Evolutionary conservation across 2,113 vertebrate genomes (phyloP).

Genomic region (Baryphthengus martii): DNA sequence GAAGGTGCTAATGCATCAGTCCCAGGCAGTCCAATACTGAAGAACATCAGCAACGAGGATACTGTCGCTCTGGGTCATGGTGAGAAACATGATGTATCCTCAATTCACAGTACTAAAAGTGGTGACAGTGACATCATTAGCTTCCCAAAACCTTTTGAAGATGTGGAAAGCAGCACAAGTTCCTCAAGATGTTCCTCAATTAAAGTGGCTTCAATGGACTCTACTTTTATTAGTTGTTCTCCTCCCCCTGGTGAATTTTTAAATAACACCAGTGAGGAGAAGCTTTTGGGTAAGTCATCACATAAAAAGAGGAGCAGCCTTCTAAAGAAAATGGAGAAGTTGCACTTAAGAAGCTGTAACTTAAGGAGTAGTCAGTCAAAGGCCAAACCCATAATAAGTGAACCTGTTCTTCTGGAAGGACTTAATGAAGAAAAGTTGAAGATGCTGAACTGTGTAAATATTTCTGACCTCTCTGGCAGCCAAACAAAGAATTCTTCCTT

Average conservation of each 20-base stretch:
- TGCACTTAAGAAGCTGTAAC: conserved; percentile 70
- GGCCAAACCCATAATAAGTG: conserved; percentile 56
- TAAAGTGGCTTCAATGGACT: conserved; percentile 60
- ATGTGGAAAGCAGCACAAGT: conserved; percentile 69
- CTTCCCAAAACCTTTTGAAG: conserved; percentile 52
- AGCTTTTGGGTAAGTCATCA: conserved; percentile 69
- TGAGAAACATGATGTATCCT: conserved; percentile 75
- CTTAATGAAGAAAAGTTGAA: conserved; percentile 70
- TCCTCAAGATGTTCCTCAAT: conserved; percentile 76
- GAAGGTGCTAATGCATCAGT: neutral
- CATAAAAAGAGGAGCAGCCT: conserved; percentile 77
- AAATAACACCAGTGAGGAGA: conserved; percentile 48
- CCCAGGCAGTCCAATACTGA: conserved; percentile 21
- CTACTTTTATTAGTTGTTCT: conserved; percentile 71
- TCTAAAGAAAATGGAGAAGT: conserved; percentile 85
- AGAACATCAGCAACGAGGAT: neutral
- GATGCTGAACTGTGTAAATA: conserved; percentile 63
- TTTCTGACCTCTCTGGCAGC: conserved; percentile 63
- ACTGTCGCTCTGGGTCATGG: conserved; percentile 14
- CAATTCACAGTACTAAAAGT: conserved; percentile 80
- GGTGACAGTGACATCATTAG: conserved; percentile 74
- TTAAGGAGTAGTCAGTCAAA: conserved; percentile 52
- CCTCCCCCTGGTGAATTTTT: conserved; percentile 58
- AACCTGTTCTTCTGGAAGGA: conserved; percentile 74
- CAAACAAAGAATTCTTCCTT: conserved; percentile 56